Conservation (phyloP, 2,888 invertebrate species). For the Elysia crispata region DNA sequence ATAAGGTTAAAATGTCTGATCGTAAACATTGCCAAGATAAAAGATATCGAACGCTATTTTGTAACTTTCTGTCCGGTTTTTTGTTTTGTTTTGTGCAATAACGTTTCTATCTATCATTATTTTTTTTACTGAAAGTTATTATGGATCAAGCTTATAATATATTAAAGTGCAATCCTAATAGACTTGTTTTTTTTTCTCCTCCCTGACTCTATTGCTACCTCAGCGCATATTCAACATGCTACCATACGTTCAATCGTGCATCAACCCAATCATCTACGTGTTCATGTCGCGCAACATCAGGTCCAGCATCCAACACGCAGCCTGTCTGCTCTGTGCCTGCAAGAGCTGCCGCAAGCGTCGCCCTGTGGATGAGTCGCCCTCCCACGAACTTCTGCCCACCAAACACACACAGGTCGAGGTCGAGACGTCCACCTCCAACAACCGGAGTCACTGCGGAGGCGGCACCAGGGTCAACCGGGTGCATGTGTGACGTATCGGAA, state of each 20-base stretch:
- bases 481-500: constrained; percentile 17
- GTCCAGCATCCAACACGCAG: constrained; percentile 41
- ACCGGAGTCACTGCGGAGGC: constrained; percentile 50
- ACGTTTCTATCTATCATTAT: too few species aligned
- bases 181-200: too few species aligned
- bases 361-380: constrained; percentile 43
- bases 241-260: constrained; percentile 68
- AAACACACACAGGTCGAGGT: constrained; percentile 51
- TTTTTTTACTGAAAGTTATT: too few species aligned
- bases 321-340: constrained; percentile 39
- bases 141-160: too few species aligned
- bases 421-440: constrained; percentile 48
- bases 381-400: constrained; percentile 53
- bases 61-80: too few species aligned
- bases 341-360: constrained; percentile 31
- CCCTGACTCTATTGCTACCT: too few species aligned
- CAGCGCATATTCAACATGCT: constrained; percentile 57
- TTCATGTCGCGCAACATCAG: constrained; percentile 67
- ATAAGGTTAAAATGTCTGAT: too few species aligned
- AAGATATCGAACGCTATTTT: too few species aligned
- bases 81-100: too few species aligned
- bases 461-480: constrained; percentile 36
- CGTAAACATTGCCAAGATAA: too few species aligned
- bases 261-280: constrained; percentile 68
- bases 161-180: too few species aligned